Evolutionary conservation across 2,113 vertebrate species (phyloP).

Genomic region (Dromas ardeola): DNA sequence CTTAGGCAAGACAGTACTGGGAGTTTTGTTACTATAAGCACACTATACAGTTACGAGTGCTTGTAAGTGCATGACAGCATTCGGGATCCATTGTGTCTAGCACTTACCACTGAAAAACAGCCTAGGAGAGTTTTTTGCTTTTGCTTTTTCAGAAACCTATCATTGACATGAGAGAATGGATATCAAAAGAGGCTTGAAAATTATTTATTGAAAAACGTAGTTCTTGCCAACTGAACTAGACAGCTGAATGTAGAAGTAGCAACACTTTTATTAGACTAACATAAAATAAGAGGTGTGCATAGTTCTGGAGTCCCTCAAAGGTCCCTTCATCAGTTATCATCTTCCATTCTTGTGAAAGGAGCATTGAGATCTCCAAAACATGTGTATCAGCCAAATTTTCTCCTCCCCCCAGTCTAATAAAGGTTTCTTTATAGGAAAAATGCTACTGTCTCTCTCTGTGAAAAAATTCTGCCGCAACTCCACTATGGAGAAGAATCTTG

Average conservation of each 20-base stretch:
- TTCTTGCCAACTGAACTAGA: slow-evolving; percentile 27
- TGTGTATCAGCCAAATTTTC: background rate
- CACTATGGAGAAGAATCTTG: slow-evolving; percentile 3
- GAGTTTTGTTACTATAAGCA: background rate
- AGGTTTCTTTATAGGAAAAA: slow-evolving; percentile 35
- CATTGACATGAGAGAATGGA: background rate
- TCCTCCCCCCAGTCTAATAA: background rate
- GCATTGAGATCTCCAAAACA: slow-evolving; percentile 19
- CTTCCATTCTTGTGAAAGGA: slow-evolving; percentile 35
- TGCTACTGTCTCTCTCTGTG: background rate
- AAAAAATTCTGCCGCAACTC: slow-evolving; percentile 17
- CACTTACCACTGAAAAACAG: background rate
- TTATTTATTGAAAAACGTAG: slow-evolving; percentile 63
- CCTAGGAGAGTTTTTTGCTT: slow-evolving; percentile 22
- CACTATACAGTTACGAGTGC: background rate
- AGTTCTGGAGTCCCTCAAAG: slow-evolving; percentile 43
- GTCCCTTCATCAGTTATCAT: slow-evolving; percentile 46
- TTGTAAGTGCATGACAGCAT: background rate
- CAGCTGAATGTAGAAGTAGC: slow-evolving; percentile 39
- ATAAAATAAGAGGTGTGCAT: slow-evolving; percentile 45
- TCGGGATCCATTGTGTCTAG: background rate
- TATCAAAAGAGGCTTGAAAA: slow-evolving; percentile 57
- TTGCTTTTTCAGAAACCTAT: slow-evolving; percentile 30
- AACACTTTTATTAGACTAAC: slow-evolving; percentile 54
- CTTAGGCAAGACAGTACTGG: background rate